Conservation (phyloP, 1,140 invertebrate species). For the Eumaeus atala region DNA sequence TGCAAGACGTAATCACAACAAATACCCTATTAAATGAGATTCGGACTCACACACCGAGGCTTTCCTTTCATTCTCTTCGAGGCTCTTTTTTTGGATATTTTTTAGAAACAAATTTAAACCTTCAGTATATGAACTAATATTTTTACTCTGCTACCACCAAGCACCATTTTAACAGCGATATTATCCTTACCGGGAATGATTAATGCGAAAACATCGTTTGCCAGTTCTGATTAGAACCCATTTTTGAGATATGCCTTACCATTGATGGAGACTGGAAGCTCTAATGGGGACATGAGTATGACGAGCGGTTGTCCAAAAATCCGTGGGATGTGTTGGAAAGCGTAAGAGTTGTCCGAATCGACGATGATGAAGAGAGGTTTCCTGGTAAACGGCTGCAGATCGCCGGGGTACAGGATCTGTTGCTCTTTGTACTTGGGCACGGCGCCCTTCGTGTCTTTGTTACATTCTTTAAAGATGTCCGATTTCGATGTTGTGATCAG, state of each 20-base stretch:
- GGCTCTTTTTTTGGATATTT: no score
- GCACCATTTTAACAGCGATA: no score
- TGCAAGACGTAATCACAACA: no score
- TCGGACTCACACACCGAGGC: no score
- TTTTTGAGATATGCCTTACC: slow-evolving; percentile 70
- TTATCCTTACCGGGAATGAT: no score
- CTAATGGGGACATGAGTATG: slow-evolving; percentile 94
- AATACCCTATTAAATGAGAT: no score
- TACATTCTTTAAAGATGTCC: slow-evolving; percentile 47
- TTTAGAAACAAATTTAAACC: no score
- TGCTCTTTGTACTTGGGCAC: slow-evolving; percentile 77
- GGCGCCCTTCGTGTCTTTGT: slow-evolving; percentile 38
- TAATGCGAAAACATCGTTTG: no score
- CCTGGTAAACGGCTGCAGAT: slow-evolving; percentile 92
- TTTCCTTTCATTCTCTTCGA: no score
- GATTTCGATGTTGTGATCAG: slow-evolving; percentile 87
- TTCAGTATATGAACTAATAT: no score
- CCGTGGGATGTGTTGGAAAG: slow-evolving; percentile 92
- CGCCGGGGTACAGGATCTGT: slow-evolving; percentile 93
- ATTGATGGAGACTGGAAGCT: slow-evolving; percentile 88
- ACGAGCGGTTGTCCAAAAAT: slow-evolving; percentile 97
- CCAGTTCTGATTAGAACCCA: not conserved
- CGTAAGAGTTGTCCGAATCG: slow-evolving; percentile 96
- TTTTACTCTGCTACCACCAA: no score
- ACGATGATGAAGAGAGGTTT: slow-evolving; percentile 95